Evolutionary conservation across 2,888 invertebrate genomes (phyloP).

Genomic region (Candidula unifasciata): DNA sequence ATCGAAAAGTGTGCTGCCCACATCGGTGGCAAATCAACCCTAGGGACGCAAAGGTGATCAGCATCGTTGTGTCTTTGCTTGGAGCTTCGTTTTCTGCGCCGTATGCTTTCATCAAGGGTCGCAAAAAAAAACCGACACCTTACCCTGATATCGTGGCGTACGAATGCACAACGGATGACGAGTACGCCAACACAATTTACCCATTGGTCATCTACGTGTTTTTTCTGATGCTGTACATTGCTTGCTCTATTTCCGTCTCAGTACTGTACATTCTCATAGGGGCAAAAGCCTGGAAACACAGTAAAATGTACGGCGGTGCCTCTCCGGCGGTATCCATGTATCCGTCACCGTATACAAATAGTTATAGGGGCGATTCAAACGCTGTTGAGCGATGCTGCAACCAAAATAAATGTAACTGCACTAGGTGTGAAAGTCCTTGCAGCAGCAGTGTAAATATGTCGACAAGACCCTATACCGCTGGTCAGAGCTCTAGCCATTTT

Average conservation of each 20-base stretch:
- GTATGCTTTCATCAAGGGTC: slow-evolving; percentile 30
- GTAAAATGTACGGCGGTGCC: background rate
- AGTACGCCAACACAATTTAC: slow-evolving; percentile 29
- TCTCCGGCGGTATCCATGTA: no score
- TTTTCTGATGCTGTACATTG: slow-evolving; percentile 9
- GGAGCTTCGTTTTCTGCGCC: background rate
- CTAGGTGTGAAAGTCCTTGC: no score
- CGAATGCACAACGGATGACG: slow-evolving; percentile 33
- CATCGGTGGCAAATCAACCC: slow-evolving; percentile 5
- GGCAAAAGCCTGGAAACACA: slow-evolving; percentile 20
- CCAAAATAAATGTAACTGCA: no score
- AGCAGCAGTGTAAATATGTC: background rate
- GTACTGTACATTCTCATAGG: slow-evolving; percentile 21
- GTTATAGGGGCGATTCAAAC: no score
- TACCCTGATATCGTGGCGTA: background rate
- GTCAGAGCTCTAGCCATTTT: background rate
- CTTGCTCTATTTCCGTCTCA: background rate
- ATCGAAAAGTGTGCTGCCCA: slow-evolving; percentile 28
- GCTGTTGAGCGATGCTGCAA: no score
- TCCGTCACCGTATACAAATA: no score
- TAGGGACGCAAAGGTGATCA: slow-evolving; percentile 16
- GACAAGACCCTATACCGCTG: background rate
- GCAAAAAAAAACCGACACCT: slow-evolving; percentile 12
- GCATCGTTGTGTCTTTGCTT: background rate
- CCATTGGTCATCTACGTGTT: slow-evolving; percentile 33